phyloP scores from a whole-genome alignment of 1,140 invertebrate species.

The Bicyclus anynana region DNA sequence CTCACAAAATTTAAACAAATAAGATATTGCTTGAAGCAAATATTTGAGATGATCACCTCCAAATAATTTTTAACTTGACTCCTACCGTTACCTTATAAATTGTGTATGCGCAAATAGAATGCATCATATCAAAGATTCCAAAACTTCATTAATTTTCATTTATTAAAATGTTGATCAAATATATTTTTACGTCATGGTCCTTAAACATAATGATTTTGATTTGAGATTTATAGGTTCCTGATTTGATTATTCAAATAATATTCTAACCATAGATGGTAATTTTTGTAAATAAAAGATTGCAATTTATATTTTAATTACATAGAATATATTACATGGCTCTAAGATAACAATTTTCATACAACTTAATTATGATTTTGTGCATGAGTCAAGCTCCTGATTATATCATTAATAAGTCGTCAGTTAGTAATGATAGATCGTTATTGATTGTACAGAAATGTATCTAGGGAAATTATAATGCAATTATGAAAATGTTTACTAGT shows the following conservation, averaged over 20 bases:
- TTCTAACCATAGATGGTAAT: slow-evolving; percentile 11
- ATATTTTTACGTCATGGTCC: slow-evolving; percentile 62
- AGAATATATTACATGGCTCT: slow-evolving; percentile 27
- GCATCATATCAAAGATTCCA: slow-evolving; percentile 27
- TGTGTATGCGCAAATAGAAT: slow-evolving; percentile 18
- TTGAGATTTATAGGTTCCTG: slow-evolving; percentile 15
- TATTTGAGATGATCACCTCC: slow-evolving; percentile 25
- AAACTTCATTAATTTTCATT: slow-evolving; percentile 40
- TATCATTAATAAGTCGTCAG: slow-evolving; percentile 28
- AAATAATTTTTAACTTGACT: slow-evolving; percentile 15
- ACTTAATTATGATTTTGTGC: slow-evolving; percentile 67
- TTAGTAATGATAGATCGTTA: slow-evolving; percentile 40
- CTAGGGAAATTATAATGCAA: slow-evolving; percentile 50
- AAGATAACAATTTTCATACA: slow-evolving; percentile 25
- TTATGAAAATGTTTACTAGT: slow-evolving; percentile 40
- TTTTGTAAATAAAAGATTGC: slow-evolving; percentile 20
- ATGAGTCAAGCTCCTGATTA: slow-evolving; percentile 48
- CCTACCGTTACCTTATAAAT: slow-evolving; percentile 20
- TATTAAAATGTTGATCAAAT: slow-evolving; percentile 68
- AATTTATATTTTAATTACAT: slow-evolving; percentile 27
- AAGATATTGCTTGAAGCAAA: slow-evolving; percentile 27
- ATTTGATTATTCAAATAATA: slow-evolving; percentile 6
- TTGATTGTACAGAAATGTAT: slow-evolving; percentile 30
- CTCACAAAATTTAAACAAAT: slow-evolving; percentile 4
- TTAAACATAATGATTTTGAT: slow-evolving; percentile 53